phyloP scores from a whole-genome alignment of 2,888 invertebrate species.

The Cephus nigrinus region DNA sequence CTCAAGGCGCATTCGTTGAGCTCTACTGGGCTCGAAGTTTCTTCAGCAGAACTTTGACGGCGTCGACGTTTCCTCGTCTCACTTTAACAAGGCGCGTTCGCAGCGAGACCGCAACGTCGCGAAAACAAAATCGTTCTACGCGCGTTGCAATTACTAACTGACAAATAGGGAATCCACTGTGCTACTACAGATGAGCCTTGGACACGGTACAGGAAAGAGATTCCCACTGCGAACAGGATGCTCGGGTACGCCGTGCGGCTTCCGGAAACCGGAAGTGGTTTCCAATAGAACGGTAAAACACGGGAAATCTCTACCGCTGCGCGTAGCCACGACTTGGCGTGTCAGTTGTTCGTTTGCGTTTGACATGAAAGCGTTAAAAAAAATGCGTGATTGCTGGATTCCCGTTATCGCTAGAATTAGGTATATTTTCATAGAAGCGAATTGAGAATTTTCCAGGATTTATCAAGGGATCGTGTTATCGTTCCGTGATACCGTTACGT shows the following conservation, averaged over 20 bases:
- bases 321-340: not conserved
- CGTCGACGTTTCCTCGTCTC: not conserved
- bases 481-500: not conserved
- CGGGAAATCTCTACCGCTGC: not conserved
- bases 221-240: not conserved
- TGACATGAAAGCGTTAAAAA: not conserved
- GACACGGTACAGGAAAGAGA: not conserved
- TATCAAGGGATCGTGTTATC: not conserved
- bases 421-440: not conserved
- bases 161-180: not conserved
- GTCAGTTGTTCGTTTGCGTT: not conserved
- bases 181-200: not conserved
- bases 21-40: not conserved
- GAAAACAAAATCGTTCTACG: not conserved
- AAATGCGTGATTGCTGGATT: not conserved
- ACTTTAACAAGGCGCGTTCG: not conserved
- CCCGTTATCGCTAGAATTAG: not conserved
- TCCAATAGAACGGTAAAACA: not conserved
- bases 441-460: not conserved
- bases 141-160: not conserved
- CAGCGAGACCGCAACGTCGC: not conserved
- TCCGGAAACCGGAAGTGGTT: not conserved
- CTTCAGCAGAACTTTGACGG: not conserved
- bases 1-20: not conserved
- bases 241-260: not conserved